Percentiles rank a stretch among this genome's conserved stretches.
Conservation (phyloP, 2,113 vertebrate genomes). For the Megatriorchis doriae region DNA sequence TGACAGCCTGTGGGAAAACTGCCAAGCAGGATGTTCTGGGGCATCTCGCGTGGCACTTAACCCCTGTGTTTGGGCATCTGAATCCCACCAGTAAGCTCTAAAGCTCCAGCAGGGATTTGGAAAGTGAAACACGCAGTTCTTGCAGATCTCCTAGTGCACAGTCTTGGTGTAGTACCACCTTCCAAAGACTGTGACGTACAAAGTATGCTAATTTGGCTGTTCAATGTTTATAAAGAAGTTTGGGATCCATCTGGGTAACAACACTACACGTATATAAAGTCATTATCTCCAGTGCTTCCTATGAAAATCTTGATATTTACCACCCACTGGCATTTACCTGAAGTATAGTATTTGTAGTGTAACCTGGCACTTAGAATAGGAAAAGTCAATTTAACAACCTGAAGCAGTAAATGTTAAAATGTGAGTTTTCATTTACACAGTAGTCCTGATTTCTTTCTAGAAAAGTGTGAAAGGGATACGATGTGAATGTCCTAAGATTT, state of each 20-base stretch:
- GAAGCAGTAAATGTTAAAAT: constrained; percentile 22
- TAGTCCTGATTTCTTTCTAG: neutral
- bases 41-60: neutral
- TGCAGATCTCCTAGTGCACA: neutral
- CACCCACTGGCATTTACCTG: neutral
- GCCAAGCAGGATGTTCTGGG: neutral
- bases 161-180: neutral
- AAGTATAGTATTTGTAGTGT: neutral
- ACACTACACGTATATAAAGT: neutral
- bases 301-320: constrained; percentile 21
- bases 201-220: neutral
- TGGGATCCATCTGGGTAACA: neutral
- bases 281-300: neutral
- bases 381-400: neutral
- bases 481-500: neutral
- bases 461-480: neutral
- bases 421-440: neutral
- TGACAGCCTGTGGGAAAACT: neutral
- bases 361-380: neutral
- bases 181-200: neutral
- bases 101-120: neutral
- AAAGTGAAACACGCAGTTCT: neutral
- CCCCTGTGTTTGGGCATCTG: neutral
- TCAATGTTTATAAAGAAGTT: neutral
- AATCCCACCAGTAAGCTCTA: neutral